Percentiles rank a stretch among this genome's conserved stretches.
These are phyloP conservation scores for Fratercula arctica DNA, from an alignment of 2,797 vertebrate species.

Conservation along the genomic window DNA sequence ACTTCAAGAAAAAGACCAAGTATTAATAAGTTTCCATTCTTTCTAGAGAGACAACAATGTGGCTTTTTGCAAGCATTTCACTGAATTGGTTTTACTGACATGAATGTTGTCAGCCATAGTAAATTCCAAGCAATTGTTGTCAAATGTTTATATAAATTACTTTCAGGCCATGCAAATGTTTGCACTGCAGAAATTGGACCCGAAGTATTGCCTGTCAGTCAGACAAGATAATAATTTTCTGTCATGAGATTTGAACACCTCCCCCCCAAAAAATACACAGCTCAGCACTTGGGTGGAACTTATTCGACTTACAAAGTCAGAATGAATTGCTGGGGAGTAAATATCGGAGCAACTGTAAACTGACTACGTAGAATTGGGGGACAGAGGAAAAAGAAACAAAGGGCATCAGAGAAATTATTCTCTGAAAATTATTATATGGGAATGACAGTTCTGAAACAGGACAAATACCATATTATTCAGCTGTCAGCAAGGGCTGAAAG, in stretches of 20 bases:
- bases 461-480: background rate
- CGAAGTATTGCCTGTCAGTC: background rate
- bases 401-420: background rate
- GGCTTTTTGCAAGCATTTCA: background rate
- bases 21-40: background rate
- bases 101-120: background rate
- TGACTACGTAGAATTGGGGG: background rate
- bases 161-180: background rate
- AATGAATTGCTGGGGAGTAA: conserved; percentile 34
- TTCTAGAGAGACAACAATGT: background rate
- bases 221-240: background rate
- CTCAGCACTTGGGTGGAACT: background rate
- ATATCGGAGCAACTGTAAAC: background rate
- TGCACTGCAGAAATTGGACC: background rate
- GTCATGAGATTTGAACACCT: background rate
- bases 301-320: background rate
- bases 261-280: background rate
- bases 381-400: conserved; percentile 5
- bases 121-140: background rate
- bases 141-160: conserved; percentile 4
- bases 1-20: background rate
- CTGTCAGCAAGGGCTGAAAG: conserved; percentile 26
- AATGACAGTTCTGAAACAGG: background rate
- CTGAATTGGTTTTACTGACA: background rate
- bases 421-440: background rate